Evolutionary conservation across 2,797 vertebrate genomes (phyloP).

Genomic region (Glyptemys insculpta): DNA sequence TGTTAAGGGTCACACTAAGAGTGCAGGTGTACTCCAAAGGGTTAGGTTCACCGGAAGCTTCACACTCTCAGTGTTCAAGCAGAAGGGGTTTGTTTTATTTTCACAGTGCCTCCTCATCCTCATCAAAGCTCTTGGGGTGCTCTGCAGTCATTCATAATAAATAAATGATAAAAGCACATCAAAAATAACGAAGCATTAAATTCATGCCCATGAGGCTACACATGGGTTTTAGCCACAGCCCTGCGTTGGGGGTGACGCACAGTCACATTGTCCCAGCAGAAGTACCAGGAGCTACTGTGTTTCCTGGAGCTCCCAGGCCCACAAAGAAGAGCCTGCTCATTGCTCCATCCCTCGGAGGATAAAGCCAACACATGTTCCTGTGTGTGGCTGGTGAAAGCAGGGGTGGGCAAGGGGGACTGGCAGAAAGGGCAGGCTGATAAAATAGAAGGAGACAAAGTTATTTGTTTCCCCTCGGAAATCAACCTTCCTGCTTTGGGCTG

Average conservation of each 20-base stretch:
- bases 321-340: accelerated
- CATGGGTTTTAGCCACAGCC: accelerated
- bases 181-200: not conserved
- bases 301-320: not conserved
- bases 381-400: no score
- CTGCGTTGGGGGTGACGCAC: accelerated
- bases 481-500: not conserved
- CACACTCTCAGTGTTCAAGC: accelerated
- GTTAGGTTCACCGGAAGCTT: not conserved
- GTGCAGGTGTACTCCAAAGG: not conserved
- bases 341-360: not conserved
- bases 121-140: not conserved
- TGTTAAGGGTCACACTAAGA: not conserved
- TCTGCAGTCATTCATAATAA: not conserved
- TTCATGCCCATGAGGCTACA: accelerated
- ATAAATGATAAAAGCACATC: not conserved
- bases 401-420: not conserved
- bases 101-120: not conserved
- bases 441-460: not conserved
- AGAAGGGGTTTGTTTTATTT: not conserved
- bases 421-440: no score
- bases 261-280: not conserved
- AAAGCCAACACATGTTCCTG: accelerated
- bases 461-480: not conserved
- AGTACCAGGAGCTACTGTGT: not conserved